Conservation (phyloP, 2,888 invertebrate species). For the Odontothrips loti region DNA sequence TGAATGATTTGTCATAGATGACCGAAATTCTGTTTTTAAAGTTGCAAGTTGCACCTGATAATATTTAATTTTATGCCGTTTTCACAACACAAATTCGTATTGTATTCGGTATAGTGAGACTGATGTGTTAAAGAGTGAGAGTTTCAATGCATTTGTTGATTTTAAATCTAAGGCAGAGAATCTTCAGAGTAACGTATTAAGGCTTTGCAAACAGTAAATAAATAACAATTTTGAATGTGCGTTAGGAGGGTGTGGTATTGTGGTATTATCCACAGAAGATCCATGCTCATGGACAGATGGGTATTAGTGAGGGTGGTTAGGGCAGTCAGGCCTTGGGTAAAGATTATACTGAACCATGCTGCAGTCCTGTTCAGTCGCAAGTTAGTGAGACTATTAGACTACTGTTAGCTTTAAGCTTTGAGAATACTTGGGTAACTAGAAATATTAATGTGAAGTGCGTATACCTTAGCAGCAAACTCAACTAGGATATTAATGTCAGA, state of each 20-base stretch:
- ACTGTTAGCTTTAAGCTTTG: background rate
- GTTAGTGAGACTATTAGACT: constrained; percentile 40
- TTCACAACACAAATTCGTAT: too few species aligned
- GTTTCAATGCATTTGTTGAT: constrained; percentile 10
- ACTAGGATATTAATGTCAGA: constrained; percentile 42
- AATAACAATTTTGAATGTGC: background rate
- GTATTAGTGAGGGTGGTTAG: constrained; percentile 35
- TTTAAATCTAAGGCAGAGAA: background rate
- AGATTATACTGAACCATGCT: constrained; percentile 41
- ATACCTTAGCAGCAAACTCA: constrained; percentile 41
- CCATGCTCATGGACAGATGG: background rate
- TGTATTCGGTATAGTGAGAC: background rate
- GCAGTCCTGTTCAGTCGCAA: constrained; percentile 41
- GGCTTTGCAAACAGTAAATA: background rate
- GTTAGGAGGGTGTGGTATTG: background rate
- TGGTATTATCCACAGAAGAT: background rate
- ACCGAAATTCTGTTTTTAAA: too few species aligned
- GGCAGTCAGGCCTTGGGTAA: constrained; percentile 38
- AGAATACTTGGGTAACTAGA: constrained; percentile 31
- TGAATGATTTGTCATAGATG: too few species aligned
- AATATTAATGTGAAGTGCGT: constrained; percentile 43
- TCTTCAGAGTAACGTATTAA: background rate
- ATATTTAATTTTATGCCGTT: too few species aligned
- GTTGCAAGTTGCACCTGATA: too few species aligned
- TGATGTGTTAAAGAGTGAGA: background rate